These are phyloP conservation scores for Liopterus haemorrhoidalis DNA, from an alignment of 2,888 invertebrate genomes.

Conservation along the genomic window DNA sequence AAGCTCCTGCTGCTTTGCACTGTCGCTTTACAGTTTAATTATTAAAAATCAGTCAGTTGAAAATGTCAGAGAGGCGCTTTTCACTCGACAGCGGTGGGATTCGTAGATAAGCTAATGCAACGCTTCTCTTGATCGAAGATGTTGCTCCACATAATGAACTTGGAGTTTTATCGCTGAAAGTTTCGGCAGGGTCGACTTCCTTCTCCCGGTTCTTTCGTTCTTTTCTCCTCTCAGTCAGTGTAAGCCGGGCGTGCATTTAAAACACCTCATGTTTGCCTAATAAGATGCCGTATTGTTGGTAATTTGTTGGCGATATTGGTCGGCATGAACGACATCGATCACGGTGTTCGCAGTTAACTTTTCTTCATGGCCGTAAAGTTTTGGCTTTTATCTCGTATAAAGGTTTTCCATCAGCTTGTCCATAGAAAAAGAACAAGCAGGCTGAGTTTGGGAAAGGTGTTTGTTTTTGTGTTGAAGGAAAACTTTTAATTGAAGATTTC, in stretches of 20 bases:
- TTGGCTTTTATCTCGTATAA: conserved; percentile 22
- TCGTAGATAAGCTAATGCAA: too few relatives aligned
- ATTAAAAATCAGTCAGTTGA: conserved; percentile 25
- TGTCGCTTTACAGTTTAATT: conserved; percentile 22
- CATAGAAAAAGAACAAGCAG: conserved; percentile 20
- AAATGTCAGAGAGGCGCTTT: conserved; percentile 21
- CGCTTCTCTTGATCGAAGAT: too few relatives aligned
- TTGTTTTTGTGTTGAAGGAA: conserved; percentile 26
- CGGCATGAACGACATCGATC: conserved; percentile 23
- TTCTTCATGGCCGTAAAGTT: conserved; percentile 16
- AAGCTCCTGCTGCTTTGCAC: conserved; percentile 3
- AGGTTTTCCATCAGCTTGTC: conserved; percentile 23
- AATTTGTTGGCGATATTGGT: conserved; percentile 24
- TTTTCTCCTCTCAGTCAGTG: conserved; percentile 18
- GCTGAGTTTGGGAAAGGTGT: conserved; percentile 20
- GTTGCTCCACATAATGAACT: too few relatives aligned
- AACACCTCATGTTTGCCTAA: conserved; percentile 22
- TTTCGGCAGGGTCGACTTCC: too few relatives aligned
- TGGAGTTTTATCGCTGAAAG: too few relatives aligned
- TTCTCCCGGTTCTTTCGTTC: neutral
- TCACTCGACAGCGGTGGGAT: too few relatives aligned
- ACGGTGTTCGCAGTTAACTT: conserved; percentile 11
- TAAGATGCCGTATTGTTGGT: conserved; percentile 20
- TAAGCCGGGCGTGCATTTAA: conserved; percentile 21
- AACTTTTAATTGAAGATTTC: conserved; percentile 31